phyloP scores from a whole-genome alignment of 2,888 invertebrate species.

The Merodon equestris region DNA sequence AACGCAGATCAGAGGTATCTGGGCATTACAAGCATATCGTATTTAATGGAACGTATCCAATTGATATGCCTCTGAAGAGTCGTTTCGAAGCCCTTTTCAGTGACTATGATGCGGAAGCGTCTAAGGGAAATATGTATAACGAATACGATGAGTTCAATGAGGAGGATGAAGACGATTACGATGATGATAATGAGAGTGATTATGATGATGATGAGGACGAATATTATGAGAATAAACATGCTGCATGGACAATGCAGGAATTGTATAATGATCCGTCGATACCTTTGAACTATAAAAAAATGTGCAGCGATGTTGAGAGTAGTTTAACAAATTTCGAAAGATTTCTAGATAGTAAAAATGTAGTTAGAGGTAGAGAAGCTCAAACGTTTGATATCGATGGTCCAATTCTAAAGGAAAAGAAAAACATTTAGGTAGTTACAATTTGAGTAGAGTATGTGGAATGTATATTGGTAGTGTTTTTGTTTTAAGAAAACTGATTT shows the following conservation, averaged over 20 bases:
- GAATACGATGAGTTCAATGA: constrained; percentile 55
- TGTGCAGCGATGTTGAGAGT: constrained; percentile 77
- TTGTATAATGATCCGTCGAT: constrained; percentile 77
- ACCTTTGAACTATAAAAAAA: constrained; percentile 78
- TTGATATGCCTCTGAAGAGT: constrained; percentile 84
- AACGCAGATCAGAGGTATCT: constrained; percentile 28
- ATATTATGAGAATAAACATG: constrained; percentile 71
- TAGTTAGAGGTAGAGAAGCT: constrained; percentile 68
- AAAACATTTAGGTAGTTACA: constrained; percentile 57
- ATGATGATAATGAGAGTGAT: constrained; percentile 66
- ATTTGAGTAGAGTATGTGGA: no score
- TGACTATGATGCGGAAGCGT: constrained; percentile 74
- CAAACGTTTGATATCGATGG: constrained; percentile 81
- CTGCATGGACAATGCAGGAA: constrained; percentile 78
- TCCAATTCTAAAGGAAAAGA: constrained; percentile 75
- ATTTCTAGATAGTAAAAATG: constrained; percentile 72
- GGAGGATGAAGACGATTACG: constrained; percentile 72
- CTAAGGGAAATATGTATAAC: constrained; percentile 66
- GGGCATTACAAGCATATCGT: constrained; percentile 80
- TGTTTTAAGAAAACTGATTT: no score
- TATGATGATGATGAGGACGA: constrained; percentile 69
- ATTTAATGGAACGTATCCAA: constrained; percentile 92
- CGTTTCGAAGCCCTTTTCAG: constrained; percentile 61
- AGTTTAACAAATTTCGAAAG: constrained; percentile 76
- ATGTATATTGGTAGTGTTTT: no score